phyloP scores from a whole-genome alignment of 2,888 invertebrate species.

The Ornithoptera alexandrae region DNA sequence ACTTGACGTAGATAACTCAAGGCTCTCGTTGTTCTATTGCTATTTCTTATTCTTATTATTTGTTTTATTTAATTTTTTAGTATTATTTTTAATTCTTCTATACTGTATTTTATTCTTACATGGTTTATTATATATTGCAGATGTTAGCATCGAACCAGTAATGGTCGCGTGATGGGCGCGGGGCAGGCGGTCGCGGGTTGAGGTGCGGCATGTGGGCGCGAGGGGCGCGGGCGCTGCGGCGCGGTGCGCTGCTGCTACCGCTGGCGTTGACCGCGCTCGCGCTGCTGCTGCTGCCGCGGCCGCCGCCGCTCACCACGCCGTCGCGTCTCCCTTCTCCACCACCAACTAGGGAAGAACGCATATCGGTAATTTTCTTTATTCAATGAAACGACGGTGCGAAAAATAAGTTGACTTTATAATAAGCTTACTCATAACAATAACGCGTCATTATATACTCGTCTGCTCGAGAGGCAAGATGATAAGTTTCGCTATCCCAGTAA shows the following conservation, averaged over 20 bases:
- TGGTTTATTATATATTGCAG: slow-evolving; percentile 1
- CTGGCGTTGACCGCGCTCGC: slow-evolving; percentile 75
- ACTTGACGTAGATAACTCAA: no score
- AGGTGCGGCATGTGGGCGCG: slow-evolving; percentile 61
- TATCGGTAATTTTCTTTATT: slow-evolving; percentile 39
- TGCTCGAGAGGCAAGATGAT: no score
- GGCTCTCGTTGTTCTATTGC: no score
- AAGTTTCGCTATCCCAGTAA: no score
- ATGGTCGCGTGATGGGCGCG: slow-evolving; percentile 34
- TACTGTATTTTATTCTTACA: no score
- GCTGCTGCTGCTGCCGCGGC: slow-evolving; percentile 72
- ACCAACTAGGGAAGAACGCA: slow-evolving; percentile 44
- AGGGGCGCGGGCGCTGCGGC: slow-evolving; percentile 65
- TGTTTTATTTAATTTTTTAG: no score
- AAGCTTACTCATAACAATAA: no score
- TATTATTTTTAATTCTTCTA: no score
- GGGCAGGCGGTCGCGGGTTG: slow-evolving; percentile 32
- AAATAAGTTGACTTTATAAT: no score
- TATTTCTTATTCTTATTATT: no score
- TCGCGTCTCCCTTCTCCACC: slow-evolving; percentile 40
- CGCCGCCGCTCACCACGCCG: slow-evolving; percentile 53
- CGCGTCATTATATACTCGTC: no score
- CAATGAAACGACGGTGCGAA: no score
- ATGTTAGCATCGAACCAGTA: slow-evolving; percentile 1
- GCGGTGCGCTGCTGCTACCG: slow-evolving; percentile 73